These are phyloP conservation scores for Murina feae DNA, from an alignment of 2,113 vertebrate species.

Conservation along the genomic window DNA sequence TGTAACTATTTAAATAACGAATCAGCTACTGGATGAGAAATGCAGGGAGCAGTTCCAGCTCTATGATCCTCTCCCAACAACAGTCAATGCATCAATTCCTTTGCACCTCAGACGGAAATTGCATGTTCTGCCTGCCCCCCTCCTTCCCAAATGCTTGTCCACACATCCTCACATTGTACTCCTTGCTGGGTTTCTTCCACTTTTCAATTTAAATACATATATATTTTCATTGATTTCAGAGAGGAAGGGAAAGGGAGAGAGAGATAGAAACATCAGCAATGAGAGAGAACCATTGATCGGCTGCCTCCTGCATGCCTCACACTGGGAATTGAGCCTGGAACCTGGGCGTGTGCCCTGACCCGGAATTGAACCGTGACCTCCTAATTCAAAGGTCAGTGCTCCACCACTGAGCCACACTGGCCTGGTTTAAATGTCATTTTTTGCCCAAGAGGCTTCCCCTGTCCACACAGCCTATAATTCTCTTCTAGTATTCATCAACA, in stretches of 20 bases:
- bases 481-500: background rate
- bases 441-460: background rate
- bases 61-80: too few species aligned
- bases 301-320: too few species aligned
- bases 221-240: too few species aligned
- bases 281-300: too few species aligned
- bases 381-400: too few species aligned
- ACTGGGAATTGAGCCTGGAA: too few species aligned
- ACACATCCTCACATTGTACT: background rate
- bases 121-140: fast-evolving
- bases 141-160: background rate
- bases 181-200: background rate
- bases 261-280: too few species aligned
- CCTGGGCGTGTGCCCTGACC: too few species aligned
- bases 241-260: too few species aligned
- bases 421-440: background rate
- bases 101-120: fast-evolving
- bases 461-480: background rate
- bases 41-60: background rate
- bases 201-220: background rate
- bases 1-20: background rate
- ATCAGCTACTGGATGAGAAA: background rate
- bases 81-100: background rate
- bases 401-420: too few species aligned
- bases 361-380: too few species aligned